Conservation (phyloP, 1,140 invertebrate genomes). For the Anthonomus grandis region DNA sequence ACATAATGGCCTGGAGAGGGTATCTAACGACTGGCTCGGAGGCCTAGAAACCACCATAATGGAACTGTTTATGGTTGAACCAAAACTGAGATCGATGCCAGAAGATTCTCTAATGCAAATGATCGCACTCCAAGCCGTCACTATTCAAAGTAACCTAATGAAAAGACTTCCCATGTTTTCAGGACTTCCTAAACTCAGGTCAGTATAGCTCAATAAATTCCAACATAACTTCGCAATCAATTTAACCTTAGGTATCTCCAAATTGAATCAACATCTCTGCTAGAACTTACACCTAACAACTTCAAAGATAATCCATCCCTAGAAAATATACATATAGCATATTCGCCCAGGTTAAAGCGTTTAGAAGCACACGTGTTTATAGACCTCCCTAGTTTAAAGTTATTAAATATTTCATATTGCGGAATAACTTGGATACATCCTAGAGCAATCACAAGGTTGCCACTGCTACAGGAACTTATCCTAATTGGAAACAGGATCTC, state of each 20-base stretch:
- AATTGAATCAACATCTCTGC: conserved; percentile 65
- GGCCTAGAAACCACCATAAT: conserved; percentile 72
- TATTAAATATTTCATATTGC: conserved; percentile 75
- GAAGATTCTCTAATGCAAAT: conserved; percentile 72
- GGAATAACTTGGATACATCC: conserved; percentile 77
- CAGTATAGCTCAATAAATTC: not conserved
- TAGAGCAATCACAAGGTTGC: conserved; percentile 66
- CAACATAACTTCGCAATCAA: not conserved
- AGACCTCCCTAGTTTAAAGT: conserved; percentile 66
- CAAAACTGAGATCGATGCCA: conserved; percentile 71
- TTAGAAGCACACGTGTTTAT: conserved; percentile 72
- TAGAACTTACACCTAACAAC: conserved; percentile 66
- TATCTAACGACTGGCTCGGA: conserved; percentile 76
- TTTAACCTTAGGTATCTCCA: conserved; percentile 52
- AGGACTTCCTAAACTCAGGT: conserved; percentile 58
- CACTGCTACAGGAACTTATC: conserved; percentile 67
- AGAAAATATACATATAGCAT: conserved; percentile 71
- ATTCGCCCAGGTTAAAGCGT: conserved; percentile 60
- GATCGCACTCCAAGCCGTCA: conserved; percentile 74
- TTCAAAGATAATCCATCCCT: conserved; percentile 70
- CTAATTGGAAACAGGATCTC: conserved; percentile 68
- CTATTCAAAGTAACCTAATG: conserved; percentile 69
- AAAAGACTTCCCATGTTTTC: conserved; percentile 68
- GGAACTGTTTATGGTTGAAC: conserved; percentile 81
- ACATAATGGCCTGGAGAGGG: conserved; percentile 76